Base-by-base conservation (phyloP, 2,888 invertebrate genomes). In the Rhagonycha lutea region DNA sequence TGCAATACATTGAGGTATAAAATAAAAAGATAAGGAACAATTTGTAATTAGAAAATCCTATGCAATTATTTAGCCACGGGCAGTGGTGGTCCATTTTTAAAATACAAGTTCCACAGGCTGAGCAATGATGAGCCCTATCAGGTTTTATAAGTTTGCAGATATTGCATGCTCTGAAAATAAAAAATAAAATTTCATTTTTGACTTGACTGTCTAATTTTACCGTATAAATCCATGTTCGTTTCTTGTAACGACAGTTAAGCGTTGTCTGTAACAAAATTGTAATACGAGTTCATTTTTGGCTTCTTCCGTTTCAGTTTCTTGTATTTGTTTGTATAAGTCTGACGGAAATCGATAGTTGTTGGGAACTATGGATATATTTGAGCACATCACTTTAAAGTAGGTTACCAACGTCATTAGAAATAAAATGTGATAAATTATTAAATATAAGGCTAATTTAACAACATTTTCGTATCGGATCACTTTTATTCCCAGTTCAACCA, bases 11-110 rank as follows among this genome's bases (percentile, higher is more conserved):
- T 82, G 96, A 91, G 61, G 95, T 95, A 88, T 97, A 98, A 77
- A 94, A 95, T 84, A 98, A 91, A 89, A 98, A 98, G 81, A 97
- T 91, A 86, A 98, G 93, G 89, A 99, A 98, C 89, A 94, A 98
- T 89, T 98, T 98, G 90, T 98, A 98, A 89, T 98, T 98, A 86
- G 94, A 92, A 89, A 95, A 98, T 86, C 95, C 96, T 74, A 98
- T 96, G 87, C 98, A 98, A 88, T 97, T 98, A 90, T 98, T 96
- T 81, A 96, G 94, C 96, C 96, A 98, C 12, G 97, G 98, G 88
- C 98, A 98, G 88, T 98, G 98, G 88, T 98, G 98, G 89, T 98
- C 98, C 96, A 98, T 97, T 89, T 97, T 97, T 77, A 96, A 91
- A 9, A 97, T 94, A 89, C 98, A 98, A 76, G 92, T 91, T n/a